Base-by-base conservation (phyloP, 2,888 invertebrate species). In the Atethmia centrago region DNA sequence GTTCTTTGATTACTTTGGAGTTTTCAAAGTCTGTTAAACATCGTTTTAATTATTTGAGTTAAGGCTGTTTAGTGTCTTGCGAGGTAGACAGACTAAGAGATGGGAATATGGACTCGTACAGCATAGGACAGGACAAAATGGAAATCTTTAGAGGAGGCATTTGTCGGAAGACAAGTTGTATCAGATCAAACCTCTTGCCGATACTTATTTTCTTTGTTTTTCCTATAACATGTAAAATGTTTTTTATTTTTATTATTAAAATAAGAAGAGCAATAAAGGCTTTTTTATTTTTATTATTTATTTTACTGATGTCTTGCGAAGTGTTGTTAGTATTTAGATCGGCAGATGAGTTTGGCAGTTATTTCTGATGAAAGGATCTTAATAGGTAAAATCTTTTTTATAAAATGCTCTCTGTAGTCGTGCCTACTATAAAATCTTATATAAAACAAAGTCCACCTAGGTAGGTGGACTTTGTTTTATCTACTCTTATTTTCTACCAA, bases 1-100 rank as follows among this genome's bases (percentile, higher is more conserved):
- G 88, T 88, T 90, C 89, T 90, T 90, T 90, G 88, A 90, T 90
- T 89, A 88, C 88, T 88, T 90, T 86, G 71, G 79, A 81, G 82
- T 88, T 88, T 85, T 74, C 80, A 71, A 71, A 81, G 75, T 74
- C 84, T 78, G 77, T 66, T 82, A 56, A 72, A 74, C 68, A 73
- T 79, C 63, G 45, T 78, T 82, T 75, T 71, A 77, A 79, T 79
- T 79, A 74, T 71, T 55, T 58, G 58, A 72, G 55, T 81, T 70
- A 63, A 16, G 40, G 5, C 40, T 31, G 42, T 70, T 79, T 68
- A 53, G 61, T 36, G 42, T 53, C 12, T 58, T 64, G 25, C 14
- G 40, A 68, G 56, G 40, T 69, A n/a, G n/a, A n/a, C n/a, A n/a
- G n/a, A n/a, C n/a, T n/a, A n/a, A n/a, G n/a, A n/a, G n/a, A n/a